phyloP scores from a whole-genome alignment of 2,113 vertebrate species.

The Willisornis vidua region DNA sequence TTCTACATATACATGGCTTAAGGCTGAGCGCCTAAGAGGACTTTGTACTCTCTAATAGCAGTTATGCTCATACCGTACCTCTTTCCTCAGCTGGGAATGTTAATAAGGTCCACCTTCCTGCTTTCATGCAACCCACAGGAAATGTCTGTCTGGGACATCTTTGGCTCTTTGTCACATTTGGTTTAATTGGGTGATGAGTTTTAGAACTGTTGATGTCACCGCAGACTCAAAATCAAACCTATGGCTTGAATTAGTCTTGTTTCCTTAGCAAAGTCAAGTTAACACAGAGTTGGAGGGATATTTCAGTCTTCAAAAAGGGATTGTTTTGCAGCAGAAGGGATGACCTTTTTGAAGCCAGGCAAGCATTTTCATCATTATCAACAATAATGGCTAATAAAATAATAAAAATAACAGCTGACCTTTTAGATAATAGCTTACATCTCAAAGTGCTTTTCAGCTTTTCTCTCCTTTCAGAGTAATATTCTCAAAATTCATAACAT shows the following conservation, averaged over 20 bases:
- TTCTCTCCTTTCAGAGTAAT: not conserved
- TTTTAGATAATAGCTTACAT: not conserved
- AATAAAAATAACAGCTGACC: not conserved
- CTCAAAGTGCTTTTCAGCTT: not conserved
- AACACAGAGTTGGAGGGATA: not conserved
- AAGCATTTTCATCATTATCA: conserved; percentile 17
- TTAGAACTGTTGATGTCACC: not conserved
- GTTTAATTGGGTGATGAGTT: not conserved
- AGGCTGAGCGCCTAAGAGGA: not conserved
- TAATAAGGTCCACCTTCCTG: not conserved
- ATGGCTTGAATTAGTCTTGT: not conserved
- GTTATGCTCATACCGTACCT: not conserved
- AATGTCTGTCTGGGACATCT: not conserved
- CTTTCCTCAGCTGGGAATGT: not conserved
- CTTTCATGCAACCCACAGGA: not conserved
- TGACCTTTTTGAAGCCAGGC: not conserved
- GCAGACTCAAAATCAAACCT: not conserved
- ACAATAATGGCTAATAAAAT: conserved; percentile 26
- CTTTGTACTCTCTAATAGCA: not conserved
- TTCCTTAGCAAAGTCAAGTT: not conserved
- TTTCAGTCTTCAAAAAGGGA: not conserved
- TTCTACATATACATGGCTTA: not conserved
- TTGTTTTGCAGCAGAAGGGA: not conserved
- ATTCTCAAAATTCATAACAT: not conserved
- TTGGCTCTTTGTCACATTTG: not conserved